A percentile compares a stretch with the other conserved stretches of the same genome.
phyloP scores from a whole-genome alignment of 2,888 invertebrate genomes.

The Saturnia japonica region DNA sequence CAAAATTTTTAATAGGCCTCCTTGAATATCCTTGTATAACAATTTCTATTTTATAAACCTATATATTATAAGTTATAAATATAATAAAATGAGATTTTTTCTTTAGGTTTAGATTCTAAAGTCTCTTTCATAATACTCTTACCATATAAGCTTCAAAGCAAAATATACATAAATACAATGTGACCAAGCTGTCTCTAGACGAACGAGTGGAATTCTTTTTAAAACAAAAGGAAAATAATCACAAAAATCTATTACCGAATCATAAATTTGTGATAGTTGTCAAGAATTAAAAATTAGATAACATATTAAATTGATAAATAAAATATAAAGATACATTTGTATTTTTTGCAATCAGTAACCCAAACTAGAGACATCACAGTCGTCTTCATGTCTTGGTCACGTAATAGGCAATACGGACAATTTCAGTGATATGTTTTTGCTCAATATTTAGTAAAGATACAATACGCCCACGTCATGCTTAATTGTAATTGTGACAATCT shows the following conservation, averaged over 20 bases:
- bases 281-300: too few relatives aligned
- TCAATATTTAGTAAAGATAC: background rate
- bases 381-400: too few relatives aligned
- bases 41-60: too few relatives aligned
- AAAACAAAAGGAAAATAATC: too few relatives aligned
- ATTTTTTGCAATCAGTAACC: too few relatives aligned
- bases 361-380: too few relatives aligned
- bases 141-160: background rate
- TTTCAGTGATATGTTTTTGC: conserved; percentile 7
- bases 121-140: background rate
- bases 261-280: too few relatives aligned
- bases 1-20: conserved; percentile 17
- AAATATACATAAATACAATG: background rate
- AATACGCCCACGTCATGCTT: conserved; percentile 61
- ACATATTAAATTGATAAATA: too few relatives aligned
- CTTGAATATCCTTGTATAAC: background rate
- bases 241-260: too few relatives aligned
- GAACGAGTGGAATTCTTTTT: too few relatives aligned
- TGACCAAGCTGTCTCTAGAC: too few relatives aligned
- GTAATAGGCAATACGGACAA: background rate
- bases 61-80: background rate
- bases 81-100: background rate
- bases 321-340: too few relatives aligned
- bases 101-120: background rate
- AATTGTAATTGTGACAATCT: conserved; percentile 61